Evolutionary conservation across 1,140 invertebrate species (phyloP).

Genomic region (Calephelis nemesis): DNA sequence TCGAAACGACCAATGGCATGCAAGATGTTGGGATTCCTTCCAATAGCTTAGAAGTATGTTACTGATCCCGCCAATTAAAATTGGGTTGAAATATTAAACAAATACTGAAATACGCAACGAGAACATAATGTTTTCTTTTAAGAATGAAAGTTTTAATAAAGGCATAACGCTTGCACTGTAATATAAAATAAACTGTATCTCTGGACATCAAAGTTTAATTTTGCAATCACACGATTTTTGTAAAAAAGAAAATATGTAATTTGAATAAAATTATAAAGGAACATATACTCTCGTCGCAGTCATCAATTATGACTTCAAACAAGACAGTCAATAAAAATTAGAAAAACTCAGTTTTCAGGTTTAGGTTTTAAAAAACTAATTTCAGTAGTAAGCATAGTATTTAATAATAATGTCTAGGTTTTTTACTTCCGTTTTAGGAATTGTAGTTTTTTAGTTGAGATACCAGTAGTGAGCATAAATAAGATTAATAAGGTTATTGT

Average conservation of each 20-base stretch:
- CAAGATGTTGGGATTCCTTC: neutral
- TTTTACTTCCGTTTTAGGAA: no score
- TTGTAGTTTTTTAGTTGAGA: no score
- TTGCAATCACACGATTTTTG: neutral
- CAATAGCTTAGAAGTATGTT: conserved; percentile 17
- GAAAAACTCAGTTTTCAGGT: no score
- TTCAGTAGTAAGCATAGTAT: no score
- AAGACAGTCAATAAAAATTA: no score
- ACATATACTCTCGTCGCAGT: neutral
- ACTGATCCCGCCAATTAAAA: neutral
- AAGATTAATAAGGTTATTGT: no score
- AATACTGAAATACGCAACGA: neutral
- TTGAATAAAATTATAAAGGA: neutral
- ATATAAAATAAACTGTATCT: neutral
- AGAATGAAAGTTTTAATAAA: conserved; percentile 1
- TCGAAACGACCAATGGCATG: conserved; percentile 26
- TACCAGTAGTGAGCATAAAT: no score
- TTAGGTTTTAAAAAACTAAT: no score
- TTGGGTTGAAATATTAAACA: neutral
- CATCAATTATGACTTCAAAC: no score
- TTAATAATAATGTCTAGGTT: no score
- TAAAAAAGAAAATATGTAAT: neutral
- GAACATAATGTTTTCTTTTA: neutral
- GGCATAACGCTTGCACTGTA: neutral
- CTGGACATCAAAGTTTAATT: neutral